Percentiles rank a stretch among this genome's conserved stretches.
Conservation (phyloP, 2,797 vertebrate species). For the Amniataba percoides region DNA sequence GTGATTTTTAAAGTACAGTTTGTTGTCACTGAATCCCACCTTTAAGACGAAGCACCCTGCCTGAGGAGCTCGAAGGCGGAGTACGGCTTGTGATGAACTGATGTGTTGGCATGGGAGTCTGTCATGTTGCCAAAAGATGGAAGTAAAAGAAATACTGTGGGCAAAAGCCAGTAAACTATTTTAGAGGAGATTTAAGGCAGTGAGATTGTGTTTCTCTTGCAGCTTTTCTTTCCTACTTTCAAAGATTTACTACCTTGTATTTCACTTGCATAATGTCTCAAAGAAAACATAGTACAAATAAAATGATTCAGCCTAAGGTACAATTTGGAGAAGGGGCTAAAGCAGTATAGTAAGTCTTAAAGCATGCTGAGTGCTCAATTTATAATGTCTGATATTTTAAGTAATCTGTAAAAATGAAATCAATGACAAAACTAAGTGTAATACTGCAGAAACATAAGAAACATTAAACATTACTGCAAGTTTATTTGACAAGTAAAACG, state of each 20-base stretch:
- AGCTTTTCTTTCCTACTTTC: not conserved
- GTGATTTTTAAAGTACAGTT: not conserved
- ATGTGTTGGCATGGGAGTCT: not conserved
- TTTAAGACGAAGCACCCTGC: not conserved
- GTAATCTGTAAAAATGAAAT: not conserved
- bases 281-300: not conserved
- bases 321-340: not conserved
- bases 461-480: not conserved
- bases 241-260: not conserved
- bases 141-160: not conserved
- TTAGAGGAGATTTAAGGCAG: not conserved
- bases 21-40: not conserved
- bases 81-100: not conserved
- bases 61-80: not conserved
- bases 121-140: not conserved
- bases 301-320: not conserved
- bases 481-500: not conserved
- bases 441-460: not conserved
- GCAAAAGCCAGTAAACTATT: constrained; percentile 6
- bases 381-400: not conserved
- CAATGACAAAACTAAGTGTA: not conserved
- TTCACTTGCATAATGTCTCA: not conserved
- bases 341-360: not conserved
- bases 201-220: not conserved
- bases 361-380: constrained; percentile 3